Evolutionary conservation across 2,797 vertebrate species (phyloP), one percentile per base, ranked within the genome.

Genomic region (Rhynchotus rufescens): DNA sequence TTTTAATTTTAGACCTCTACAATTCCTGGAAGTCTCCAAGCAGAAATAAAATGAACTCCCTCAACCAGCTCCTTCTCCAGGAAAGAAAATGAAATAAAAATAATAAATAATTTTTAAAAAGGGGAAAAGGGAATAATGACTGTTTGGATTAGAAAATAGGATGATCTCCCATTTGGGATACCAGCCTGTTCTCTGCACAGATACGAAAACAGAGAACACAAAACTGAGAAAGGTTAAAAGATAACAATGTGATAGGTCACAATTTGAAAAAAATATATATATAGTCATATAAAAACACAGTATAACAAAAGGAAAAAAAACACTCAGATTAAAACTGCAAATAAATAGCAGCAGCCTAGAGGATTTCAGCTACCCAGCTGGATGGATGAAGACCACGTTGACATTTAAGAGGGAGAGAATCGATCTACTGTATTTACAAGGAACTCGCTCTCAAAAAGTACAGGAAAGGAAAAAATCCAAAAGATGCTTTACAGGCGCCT

Each of bases 391-490:
- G 85, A 86, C 80, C 93, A 81, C 10, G 60, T 47, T 92, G 91
- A 86, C 91, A 94, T 93, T 94, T 89, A 81, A 86, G 84, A 89
- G 65, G 38, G 47, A 17, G 28, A 80, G 60, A 94, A 96, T 36
- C 84, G 80, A 92, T 92, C 83, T 73, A 25, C 38, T 65, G 71
- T 64, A 78, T 80, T 85, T 83, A 76, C 67, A 86, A 66, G 71
- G 57, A 62, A 66, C 77, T 84, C 10, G 2, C 56, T 94, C 91
- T 84, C 83, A 26, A 52, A 38, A 51, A n/a, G 64, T 5, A 73
- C 12, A 47, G 49, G 83, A 36, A 74, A 84, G 56, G 47, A 64
- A 89, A 92, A 81, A 8, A 3, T 44, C 12, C 25, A 6, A 67
- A 42, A 78, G 82, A 2, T 2, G 11, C 4, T 47, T 56, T 12